A percentile compares a stretch with the other conserved stretches of the same genome.
phyloP scores from a whole-genome alignment of 2,888 invertebrate genomes.

The Apomyelois bistriatella region DNA sequence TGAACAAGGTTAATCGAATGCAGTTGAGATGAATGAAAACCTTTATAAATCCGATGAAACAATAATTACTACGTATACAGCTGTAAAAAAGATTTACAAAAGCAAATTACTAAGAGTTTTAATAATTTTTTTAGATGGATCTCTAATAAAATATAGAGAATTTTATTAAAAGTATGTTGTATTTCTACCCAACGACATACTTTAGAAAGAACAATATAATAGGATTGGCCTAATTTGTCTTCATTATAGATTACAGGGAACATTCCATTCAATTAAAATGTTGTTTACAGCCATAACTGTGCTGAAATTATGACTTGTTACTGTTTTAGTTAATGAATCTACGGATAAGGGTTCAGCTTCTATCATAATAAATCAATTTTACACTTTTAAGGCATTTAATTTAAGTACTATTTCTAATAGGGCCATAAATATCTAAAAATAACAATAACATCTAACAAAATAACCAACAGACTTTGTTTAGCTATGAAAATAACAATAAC shows the following conservation, averaged over 20 bases:
- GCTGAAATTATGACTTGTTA: constrained; percentile 9
- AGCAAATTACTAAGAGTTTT: no score
- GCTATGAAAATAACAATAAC: neutral
- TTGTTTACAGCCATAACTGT: constrained; percentile 27
- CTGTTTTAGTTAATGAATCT: constrained; percentile 22
- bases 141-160: no score
- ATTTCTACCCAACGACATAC: neutral
- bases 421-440: no score
- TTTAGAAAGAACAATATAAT: constrained; percentile 11
- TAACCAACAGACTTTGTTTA: neutral
- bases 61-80: no score
- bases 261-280: constrained; percentile 32
- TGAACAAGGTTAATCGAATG: constrained; percentile 28
- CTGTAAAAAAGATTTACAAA: no score
- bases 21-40: neutral
- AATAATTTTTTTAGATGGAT: no score
- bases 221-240: constrained; percentile 16
- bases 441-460: no score
- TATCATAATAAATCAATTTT: no score
- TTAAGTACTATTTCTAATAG: no score
- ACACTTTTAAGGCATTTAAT: no score
- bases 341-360: neutral
- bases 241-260: constrained; percentile 15
- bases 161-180: neutral
- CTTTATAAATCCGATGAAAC: neutral